Evolutionary conservation across 1,140 invertebrate species (phyloP), one percentile per base, ranked within the genome.

Genomic region (Panagrolaimus sp.): DNA sequence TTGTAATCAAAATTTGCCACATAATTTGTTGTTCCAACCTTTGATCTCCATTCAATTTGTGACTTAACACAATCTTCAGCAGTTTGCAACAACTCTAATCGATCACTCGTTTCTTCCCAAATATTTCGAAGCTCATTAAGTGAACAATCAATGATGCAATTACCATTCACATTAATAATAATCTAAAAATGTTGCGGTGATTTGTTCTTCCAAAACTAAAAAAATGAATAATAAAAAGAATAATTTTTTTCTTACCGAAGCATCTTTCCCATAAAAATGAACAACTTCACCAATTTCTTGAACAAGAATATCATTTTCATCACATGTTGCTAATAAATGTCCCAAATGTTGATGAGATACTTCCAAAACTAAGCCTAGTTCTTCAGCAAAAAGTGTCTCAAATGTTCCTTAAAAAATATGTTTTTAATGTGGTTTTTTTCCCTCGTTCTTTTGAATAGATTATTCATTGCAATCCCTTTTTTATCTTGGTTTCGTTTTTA

Each of bases 101-200:
- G 88, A 80, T 91, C 96, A 84, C 93, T 96, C 0, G 93, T 96
- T 82, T 94, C 91, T 85, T 98, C 95, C 95, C 94, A 98, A 72
- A 89, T 87, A 77, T 88, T 87, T 82, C 91, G 89, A 25, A 93
- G 83, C 1, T 87, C 79, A 23, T 87, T 82, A 25, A 95, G 86
- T 5, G 85, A 85, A 14, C 88, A 87, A 44, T 89, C 83, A 1
- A 96, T 77, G 1, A 91, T 86, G 25, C 83, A 77, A 13, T 84
- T 76, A 4, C 85, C 86, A 68, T 89, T 88, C 0, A 89, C 84
- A n/a, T 78, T 84, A 20, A 94, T 85, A 38, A 74, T 84, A 76
- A 84, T 88, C 86, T 85, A 83, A 73, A 69, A 77, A 66, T 44
- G 20, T 16, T 8, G 31, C 25, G 27, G 5, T 0, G 43, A 72